Evolutionary conservation across 2,888 invertebrate species (phyloP).

Genomic region (Drosophila suboccidentalis): DNA sequence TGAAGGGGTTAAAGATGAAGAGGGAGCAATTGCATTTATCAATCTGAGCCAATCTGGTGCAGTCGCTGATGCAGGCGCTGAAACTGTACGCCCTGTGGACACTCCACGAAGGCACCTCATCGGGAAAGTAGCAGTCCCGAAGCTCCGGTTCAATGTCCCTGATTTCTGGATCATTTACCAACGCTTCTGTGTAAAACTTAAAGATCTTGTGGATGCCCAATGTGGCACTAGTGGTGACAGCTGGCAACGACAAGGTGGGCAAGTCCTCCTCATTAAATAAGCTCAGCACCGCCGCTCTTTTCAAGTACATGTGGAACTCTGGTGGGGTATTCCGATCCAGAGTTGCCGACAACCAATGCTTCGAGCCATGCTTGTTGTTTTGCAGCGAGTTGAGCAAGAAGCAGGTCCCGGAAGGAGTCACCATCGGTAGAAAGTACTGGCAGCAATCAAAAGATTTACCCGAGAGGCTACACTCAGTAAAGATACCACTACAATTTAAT

Average conservation of each 20-base stretch:
- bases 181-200: conserved; percentile 86
- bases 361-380: conserved; percentile 84
- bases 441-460: conserved; percentile 88
- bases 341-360: conserved; percentile 78
- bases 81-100: conserved; percentile 90
- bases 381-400: conserved; percentile 88
- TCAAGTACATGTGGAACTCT: conserved; percentile 69
- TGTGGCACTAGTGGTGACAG: conserved; percentile 43
- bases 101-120: conserved; percentile 87
- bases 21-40: conserved; percentile 89
- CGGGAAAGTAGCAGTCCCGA: conserved; percentile 90
- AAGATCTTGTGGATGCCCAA: conserved; percentile 64
- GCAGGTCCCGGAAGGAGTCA: conserved; percentile 88
- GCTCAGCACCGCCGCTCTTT: conserved; percentile 61
- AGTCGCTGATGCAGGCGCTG: conserved; percentile 90
- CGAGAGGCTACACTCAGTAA: conserved; percentile 87
- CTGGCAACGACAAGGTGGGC: conserved; percentile 71
- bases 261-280: conserved; percentile 84
- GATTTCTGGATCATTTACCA: conserved; percentile 89
- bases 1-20: conserved; percentile 88
- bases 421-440: conserved; percentile 87
- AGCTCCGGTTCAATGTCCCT: conserved; percentile 87
- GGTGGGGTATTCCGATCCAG: conserved; percentile 67
- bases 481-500: conserved; percentile 86
- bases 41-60: conserved; percentile 88